Evolutionary conservation across 2,113 vertebrate species (phyloP), one percentile per base, ranked within the genome.

Genomic region (Triplophysa rosa): DNA sequence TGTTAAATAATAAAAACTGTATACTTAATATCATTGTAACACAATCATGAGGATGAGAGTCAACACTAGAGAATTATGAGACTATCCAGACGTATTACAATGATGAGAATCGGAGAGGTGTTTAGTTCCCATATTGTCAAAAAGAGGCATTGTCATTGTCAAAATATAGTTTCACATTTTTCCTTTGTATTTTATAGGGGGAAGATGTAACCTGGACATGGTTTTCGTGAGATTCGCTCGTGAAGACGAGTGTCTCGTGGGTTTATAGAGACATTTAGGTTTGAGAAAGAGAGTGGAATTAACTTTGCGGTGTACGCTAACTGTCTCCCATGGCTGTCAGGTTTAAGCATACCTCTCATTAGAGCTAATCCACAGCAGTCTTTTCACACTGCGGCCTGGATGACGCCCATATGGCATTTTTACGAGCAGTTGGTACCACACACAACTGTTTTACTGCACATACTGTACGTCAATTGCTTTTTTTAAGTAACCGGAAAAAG

Each of bases 301-400:
- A 74, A 74, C 58, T 62, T 21, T 45, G 71, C 62, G 58, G 59
- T 74, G 54, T 24, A 62, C 59, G 58, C 40, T 62, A 62, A 45
- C 56, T 62, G 23, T 63, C 72, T 63, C 70, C 17, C 56, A 45
- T 61, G 70, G 70, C n/a, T 61, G 56, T 71, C 56, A 74, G 58
- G 72, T 74, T 74, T 62, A 47, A 74, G 72, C 58, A 74, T 26
- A 74, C 21, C 40, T 61, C 59, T 74, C 58, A 74, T 74, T 74
- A 62, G 59, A 74, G 62, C 72, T 62, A 74, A 74, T 74, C 71
- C 71, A 74, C 71, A 63, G 58, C 71, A 19, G 58, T 74, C 40
- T 74, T 73, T 74, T 74, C 72, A 74, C 72, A 63, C 58, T 63
- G 40, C 10, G 72, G 72, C 13, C 40, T 74, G 72, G 72, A 63